Conservation (phyloP, 2,888 invertebrate species). For the Mythimna impura region DNA sequence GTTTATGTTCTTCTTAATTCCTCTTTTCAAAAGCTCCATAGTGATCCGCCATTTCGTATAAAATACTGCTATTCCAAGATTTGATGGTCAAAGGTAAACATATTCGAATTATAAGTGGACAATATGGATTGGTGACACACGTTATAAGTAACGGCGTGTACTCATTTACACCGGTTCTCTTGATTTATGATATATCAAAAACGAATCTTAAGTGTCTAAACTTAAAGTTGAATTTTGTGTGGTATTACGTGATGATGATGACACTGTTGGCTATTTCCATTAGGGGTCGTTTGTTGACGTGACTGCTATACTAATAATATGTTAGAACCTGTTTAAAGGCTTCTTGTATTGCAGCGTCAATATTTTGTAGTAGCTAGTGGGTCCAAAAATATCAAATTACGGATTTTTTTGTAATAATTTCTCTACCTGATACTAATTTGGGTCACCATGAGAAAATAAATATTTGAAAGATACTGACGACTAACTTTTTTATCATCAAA, state of each 20-base stretch:
- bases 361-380: slow-evolving; percentile 48
- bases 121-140: slow-evolving; percentile 84
- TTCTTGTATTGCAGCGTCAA: slow-evolving; percentile 48
- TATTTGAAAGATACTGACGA: slow-evolving; percentile 9
- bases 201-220: slow-evolving; percentile 48
- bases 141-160: slow-evolving; percentile 81
- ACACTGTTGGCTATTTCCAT: slow-evolving; percentile 73
- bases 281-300: slow-evolving; percentile 83
- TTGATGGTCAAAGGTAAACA: slow-evolving; percentile 75
- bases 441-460: slow-evolving; percentile 35
- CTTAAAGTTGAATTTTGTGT: slow-evolving; percentile 69
- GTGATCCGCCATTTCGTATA: slow-evolving; percentile 12
- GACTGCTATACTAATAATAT: slow-evolving; percentile 74
- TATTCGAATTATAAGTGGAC: slow-evolving; percentile 73
- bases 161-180: slow-evolving; percentile 78
- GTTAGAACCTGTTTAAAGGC: slow-evolving; percentile 74
- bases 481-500: slow-evolving; percentile 5
- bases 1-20: slow-evolving; percentile 7
- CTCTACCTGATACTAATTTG: slow-evolving; percentile 39
- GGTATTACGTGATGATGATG: slow-evolving; percentile 63
- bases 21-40: background rate
- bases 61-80: slow-evolving; percentile 58
- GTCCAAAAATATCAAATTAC: slow-evolving; percentile 38
- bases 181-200: slow-evolving; percentile 52
- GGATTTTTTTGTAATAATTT: slow-evolving; percentile 18